Conservation (phyloP, 2,888 invertebrate species). For the Caenorhabditis panamensis region DNA sequence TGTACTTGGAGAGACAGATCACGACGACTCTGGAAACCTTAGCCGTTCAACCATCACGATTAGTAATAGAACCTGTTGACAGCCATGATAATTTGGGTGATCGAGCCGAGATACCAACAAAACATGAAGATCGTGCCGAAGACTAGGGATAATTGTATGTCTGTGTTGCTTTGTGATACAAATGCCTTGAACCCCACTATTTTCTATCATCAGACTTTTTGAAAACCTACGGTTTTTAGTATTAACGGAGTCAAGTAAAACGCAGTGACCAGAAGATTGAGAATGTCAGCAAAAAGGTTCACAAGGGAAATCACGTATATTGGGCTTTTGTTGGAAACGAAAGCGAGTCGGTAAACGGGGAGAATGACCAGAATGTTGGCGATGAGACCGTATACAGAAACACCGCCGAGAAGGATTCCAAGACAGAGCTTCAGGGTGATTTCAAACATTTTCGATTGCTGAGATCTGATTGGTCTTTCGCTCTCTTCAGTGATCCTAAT, state of each 20-base stretch:
- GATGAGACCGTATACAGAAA: constrained; percentile 24
- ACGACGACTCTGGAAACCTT: constrained; percentile 30
- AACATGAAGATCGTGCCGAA: constrained; percentile 50
- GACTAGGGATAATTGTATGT: constrained; percentile 12
- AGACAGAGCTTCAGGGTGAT: constrained; percentile 29
- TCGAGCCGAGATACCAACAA: constrained; percentile 55
- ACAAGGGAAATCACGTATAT: constrained; percentile 45
- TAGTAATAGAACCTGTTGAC: too few relatives aligned
- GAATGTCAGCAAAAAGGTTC: constrained; percentile 28
- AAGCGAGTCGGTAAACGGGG: constrained; percentile 33
- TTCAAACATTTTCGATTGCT: constrained; percentile 14
- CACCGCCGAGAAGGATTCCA: constrained; percentile 30
- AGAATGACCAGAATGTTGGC: constrained; percentile 22
- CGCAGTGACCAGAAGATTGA: constrained; percentile 15
- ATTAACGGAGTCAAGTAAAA: constrained; percentile 25
- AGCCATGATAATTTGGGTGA: constrained; percentile 58
- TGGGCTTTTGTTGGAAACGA: constrained; percentile 32
- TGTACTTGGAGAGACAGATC: constrained; percentile 18
- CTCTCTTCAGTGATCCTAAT: background rate
- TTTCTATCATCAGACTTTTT: background rate
- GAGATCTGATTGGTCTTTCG: background rate
- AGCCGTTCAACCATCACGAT: too few relatives aligned
- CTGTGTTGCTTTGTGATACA: background rate
- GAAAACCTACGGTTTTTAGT: background rate
- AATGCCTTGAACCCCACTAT: background rate